Percentiles rank a stretch among this genome's conserved stretches.
These are phyloP conservation scores for Elanoides forficatus DNA, from an alignment of 2,113 vertebrate species.

Conservation along the genomic window DNA sequence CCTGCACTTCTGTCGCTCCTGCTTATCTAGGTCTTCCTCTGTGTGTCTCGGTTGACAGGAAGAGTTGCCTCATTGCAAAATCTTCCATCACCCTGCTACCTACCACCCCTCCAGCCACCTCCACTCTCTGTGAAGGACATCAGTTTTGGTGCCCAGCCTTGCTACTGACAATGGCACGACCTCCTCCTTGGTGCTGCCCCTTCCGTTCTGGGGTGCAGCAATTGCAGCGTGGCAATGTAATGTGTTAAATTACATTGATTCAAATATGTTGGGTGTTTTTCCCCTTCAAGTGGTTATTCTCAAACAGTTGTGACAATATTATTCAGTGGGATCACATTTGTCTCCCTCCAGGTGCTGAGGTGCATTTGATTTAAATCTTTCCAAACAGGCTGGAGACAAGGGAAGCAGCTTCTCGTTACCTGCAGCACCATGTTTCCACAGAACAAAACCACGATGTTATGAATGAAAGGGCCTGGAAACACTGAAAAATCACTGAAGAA, in stretches of 20 bases:
- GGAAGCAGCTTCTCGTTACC: neutral
- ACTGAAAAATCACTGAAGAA: neutral
- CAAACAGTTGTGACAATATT: neutral
- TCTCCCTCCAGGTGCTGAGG: neutral
- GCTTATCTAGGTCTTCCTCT: neutral
- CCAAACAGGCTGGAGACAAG: neutral
- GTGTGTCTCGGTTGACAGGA: neutral
- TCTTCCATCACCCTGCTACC: neutral
- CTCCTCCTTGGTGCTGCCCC: neutral
- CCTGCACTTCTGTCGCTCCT: neutral
- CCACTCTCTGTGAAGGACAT: accelerated
- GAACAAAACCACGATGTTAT: accelerated
- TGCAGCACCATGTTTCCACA: neutral
- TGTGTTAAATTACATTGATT: neutral
- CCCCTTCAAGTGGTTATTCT: neutral
- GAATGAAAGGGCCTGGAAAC: neutral
- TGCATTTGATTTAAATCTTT: neutral
- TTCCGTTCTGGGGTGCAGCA: neutral
- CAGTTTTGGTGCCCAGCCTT: neutral
- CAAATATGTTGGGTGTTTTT: accelerated
- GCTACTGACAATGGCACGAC: neutral
- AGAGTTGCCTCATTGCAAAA: neutral
- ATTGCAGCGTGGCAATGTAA: neutral
- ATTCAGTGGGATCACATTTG: accelerated
- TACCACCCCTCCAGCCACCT: neutral